Evolutionary conservation across 1,140 invertebrate genomes (phyloP), one percentile per base, ranked within the genome.

Genomic region (Chironomus tepperi): DNA sequence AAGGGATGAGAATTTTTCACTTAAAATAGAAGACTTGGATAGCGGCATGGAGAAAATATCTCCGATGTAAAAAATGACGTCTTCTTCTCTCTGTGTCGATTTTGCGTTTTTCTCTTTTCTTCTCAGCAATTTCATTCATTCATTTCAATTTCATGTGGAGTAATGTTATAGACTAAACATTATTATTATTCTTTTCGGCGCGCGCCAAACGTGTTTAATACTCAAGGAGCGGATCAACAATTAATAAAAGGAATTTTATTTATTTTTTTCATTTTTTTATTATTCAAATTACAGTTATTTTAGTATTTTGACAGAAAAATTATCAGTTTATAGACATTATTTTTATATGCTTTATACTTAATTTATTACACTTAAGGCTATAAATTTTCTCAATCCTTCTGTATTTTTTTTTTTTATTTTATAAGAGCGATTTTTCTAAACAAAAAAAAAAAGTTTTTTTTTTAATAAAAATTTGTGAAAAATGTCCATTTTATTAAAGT

Each of bases 1-100:
- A 57, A 34, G 47, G 47, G 47, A 57, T 57, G 47, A n/a, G n/a
- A n/a, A n/a, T 57, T 47, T 57, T 57, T 57, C 47, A 57, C n/a
- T 57, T n/a, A 57, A 57, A 57, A 57, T n/a, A 57, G 47, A 57
- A 57, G 47, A 57, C 47, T 57, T 57, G 47, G 47, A 57, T 12
- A 57, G 12, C 47, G n/a, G n/a, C n/a, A 57, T 57, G n/a, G 5
- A 57, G n/a, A 57, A 57, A 57, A 57, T 15, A 57, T 57, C 3
- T 57, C n/a, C n/a, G 47, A n/a, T n/a, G 47, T 57, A n/a, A n/a
- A 34, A 57, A 57, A n/a, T 57, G 47, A 57, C 9, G 47, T 57
- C 43, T 9, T 10, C 43, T 47, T 47, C 47, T 57, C 47, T 57
- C 47, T 34, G 24, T 34, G 24, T 34, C 24, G 24, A 34, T 34